Conservation (phyloP, 2,888 invertebrate genomes). For the Clunio marinus region DNA sequence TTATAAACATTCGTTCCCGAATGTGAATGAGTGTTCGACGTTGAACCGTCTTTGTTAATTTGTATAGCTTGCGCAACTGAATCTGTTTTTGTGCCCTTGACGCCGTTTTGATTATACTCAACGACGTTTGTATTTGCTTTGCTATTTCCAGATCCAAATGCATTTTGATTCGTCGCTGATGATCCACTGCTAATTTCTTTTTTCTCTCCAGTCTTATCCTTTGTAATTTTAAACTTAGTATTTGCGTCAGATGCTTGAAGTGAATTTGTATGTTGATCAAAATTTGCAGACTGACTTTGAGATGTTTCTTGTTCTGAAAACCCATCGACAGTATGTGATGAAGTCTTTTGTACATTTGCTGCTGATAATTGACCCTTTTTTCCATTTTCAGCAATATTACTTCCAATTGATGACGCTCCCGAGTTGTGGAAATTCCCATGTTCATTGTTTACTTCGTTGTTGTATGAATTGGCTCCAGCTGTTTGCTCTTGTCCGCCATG, state of each 20-base stretch:
- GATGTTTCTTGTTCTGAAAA: conserved; percentile 22
- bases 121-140: conserved; percentile 25
- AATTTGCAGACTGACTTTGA: conserved; percentile 16
- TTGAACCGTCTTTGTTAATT: conserved; percentile 32
- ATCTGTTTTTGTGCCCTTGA: conserved; percentile 32
- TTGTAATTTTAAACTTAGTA: background rate
- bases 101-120: conserved; percentile 31
- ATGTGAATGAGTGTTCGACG: background rate
- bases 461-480: conserved; percentile 31
- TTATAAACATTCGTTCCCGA: conserved; percentile 13
- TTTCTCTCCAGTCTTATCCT: conserved; percentile 26
- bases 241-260: conserved; percentile 6
- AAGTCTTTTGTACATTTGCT: conserved; percentile 21
- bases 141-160: conserved; percentile 1
- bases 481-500: conserved; percentile 25
- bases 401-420: conserved; percentile 21
- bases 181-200: background rate
- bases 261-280: conserved; percentile 7
- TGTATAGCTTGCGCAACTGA: conserved; percentile 17
- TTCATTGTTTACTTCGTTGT: conserved; percentile 24
- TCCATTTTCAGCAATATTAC: conserved; percentile 17
- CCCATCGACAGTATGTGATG: conserved; percentile 25
- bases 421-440: conserved; percentile 34
- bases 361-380: conserved; percentile 14
- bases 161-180: conserved; percentile 24